Conservation (phyloP, 2,113 vertebrate genomes). For the Rhodinocichla rosea region DNA sequence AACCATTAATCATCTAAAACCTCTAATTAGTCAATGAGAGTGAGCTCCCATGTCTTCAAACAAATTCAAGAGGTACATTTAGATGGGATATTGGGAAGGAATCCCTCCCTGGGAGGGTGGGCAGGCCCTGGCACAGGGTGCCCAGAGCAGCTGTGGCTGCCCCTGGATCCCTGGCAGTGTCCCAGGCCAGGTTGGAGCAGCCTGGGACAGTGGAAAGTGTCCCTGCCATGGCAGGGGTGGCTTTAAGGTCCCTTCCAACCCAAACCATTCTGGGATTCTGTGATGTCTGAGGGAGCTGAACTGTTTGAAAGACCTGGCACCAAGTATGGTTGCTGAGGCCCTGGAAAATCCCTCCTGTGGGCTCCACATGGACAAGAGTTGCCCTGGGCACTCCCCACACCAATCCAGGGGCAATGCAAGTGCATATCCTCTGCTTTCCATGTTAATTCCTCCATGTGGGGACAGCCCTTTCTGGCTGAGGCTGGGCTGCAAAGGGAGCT, state of each 20-base stretch:
- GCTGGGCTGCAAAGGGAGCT: neutral
- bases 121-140: neutral
- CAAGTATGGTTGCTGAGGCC: neutral
- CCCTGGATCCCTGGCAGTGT: neutral
- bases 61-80: neutral
- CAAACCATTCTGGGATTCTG: neutral
- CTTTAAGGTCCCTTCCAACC: neutral
- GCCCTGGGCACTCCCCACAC: neutral
- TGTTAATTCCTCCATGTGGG: neutral
- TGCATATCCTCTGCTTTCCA: neutral
- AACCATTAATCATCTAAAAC: neutral
- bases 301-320: neutral
- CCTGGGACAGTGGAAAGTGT: neutral
- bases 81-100: neutral
- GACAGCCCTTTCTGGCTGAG: neutral
- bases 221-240: neutral
- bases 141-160: neutral
- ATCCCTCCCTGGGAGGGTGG: rapidly evolving
- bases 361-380: neutral
- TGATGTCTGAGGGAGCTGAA: neutral
- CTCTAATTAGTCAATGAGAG: neutral
- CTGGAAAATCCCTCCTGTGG: neutral
- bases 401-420: neutral
- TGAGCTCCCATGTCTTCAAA: neutral
- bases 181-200: neutral